Base-by-base conservation (phyloP, 2,113 vertebrate genomes). In the Podocnemis expansa region DNA sequence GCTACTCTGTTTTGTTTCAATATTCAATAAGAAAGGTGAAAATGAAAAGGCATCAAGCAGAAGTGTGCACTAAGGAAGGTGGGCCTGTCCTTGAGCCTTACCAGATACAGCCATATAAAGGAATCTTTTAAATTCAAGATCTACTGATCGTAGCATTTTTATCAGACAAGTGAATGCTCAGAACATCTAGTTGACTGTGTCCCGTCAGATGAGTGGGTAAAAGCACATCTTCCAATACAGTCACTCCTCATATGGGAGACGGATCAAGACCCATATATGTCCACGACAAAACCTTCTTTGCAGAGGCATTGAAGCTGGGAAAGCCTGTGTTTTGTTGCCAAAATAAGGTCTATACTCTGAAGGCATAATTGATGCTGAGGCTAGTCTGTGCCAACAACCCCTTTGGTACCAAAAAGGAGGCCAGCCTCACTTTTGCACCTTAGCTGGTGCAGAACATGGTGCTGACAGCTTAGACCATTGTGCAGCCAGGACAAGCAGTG, bases 251-350 rank as follows among this genome's bases (percentile, higher is more conserved):
- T 34, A 16, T 11, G 51, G 6, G 29, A 60, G 13, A 6, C 31
- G 29, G 58, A 2, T 19, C 27, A 14, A 1, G 22, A 24, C 22
- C 31, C 5, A 16, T 52, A 5, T 0, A 0, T 56, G 24, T 13
- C 80, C 54, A 5, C 47, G 43, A 45, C 41, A 27, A 38, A 6
- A 19, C 1, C 10, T 2, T 13, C 21, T 45, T 45, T 13, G 60
- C 58, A 63, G 58, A 63, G 58, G 31, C 34, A 29, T 13, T 63
- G 7, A 7, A 60, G 31, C 2, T 0, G 0, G 5, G 38, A 47
- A 1, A 5, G 8, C 0, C 4, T 5, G 22, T 24, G 0, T 43
- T 29, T 1, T 9, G n/a, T 10, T 16, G 1, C 1, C 31, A 27
- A 2, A 21, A 34, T 17, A 7, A 63, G 60, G 16, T n/a, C 60